Conservation (phyloP, 2,797 vertebrate genomes). For the Xerus rutilus region DNA sequence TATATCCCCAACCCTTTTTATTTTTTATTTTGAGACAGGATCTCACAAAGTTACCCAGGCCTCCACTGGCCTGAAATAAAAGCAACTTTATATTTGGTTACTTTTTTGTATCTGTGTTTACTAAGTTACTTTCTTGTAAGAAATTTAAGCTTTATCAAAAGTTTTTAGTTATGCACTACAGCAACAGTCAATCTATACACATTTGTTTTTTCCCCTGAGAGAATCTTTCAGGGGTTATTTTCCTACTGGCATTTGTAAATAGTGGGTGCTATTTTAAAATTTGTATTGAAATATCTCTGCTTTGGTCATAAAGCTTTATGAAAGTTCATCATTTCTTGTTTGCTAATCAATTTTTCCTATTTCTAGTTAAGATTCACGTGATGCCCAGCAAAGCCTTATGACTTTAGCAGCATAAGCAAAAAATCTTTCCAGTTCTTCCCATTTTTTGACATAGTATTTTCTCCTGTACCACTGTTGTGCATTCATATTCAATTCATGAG, state of each 20-base stretch:
- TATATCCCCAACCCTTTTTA: neutral
- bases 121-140: slow-evolving; percentile 45
- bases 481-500: slow-evolving; percentile 80
- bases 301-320: slow-evolving; percentile 31
- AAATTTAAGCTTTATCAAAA: neutral
- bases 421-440: neutral
- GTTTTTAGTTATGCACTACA: slow-evolving; percentile 15
- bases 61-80: slow-evolving; percentile 48
- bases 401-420: slow-evolving; percentile 18
- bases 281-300: slow-evolving; percentile 60
- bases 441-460: neutral
- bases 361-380: slow-evolving; percentile 46
- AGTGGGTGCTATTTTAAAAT: neutral
- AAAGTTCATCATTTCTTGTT: slow-evolving; percentile 51
- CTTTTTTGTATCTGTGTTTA: slow-evolving; percentile 20
- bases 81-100: slow-evolving; percentile 42
- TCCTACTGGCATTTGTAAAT: slow-evolving; percentile 23
- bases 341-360: slow-evolving; percentile 23
- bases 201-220: slow-evolving; percentile 11
- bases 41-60: neutral
- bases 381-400: neutral
- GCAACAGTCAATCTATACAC: neutral
- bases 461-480: slow-evolving; percentile 69
- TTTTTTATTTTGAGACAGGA: no score
- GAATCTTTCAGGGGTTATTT: slow-evolving; percentile 44